Conservation (phyloP, 2,113 vertebrate genomes). For the Turnix velox region DNA sequence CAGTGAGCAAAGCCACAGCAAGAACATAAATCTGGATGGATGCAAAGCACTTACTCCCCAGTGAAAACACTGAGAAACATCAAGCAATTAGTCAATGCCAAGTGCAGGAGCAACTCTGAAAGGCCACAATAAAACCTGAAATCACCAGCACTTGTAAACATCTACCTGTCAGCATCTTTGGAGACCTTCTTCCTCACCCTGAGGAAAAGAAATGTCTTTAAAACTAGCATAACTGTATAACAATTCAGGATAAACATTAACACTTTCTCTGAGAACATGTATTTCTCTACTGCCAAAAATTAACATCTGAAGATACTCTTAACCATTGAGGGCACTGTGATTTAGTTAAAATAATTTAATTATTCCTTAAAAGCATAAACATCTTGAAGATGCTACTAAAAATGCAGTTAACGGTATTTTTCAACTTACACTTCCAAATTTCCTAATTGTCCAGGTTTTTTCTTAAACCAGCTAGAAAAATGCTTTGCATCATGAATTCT, state of each 20-base stretch:
- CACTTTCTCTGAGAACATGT: background rate
- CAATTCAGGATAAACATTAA: background rate
- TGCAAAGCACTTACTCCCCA: background rate
- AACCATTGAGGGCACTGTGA: background rate
- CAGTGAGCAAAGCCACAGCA: background rate
- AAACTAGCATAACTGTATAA: background rate
- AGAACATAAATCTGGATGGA: background rate
- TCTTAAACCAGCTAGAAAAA: background rate
- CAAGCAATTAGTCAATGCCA: background rate
- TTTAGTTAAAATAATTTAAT: background rate
- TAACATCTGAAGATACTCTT: background rate
- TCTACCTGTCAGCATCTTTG: background rate
- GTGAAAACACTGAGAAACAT: background rate
- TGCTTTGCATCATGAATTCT: background rate
- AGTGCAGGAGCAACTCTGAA: background rate
- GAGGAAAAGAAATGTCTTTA: background rate
- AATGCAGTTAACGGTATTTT: background rate
- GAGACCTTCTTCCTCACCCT: background rate
- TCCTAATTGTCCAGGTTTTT: background rate
- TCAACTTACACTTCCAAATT: background rate
- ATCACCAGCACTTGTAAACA: background rate
- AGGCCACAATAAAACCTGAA: conserved; percentile 18
- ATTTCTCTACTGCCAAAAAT: background rate
- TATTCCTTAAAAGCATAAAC: background rate
- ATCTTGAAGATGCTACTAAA: background rate